A percentile compares a stretch with the other conserved stretches of the same genome.
phyloP scores from a whole-genome alignment of 2,888 invertebrate genomes.

The Pecten maximus region DNA sequence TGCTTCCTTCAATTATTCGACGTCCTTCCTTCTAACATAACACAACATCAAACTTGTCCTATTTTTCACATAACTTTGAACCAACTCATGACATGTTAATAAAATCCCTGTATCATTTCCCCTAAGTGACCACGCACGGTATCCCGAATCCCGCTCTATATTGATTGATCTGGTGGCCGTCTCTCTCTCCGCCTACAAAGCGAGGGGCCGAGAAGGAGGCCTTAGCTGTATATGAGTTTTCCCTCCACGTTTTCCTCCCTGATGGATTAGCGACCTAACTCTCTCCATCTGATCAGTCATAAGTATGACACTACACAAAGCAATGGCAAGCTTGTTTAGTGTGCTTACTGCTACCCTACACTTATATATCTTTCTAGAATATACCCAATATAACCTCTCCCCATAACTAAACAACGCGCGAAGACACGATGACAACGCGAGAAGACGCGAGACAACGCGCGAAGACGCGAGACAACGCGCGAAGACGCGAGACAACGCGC shows the following conservation, averaged over 20 bases:
- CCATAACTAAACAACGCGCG: too few species aligned
- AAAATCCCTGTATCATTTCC: conserved; percentile 26
- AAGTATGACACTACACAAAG: neutral
- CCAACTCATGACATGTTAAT: neutral
- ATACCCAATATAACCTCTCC: neutral
- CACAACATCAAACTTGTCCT: neutral
- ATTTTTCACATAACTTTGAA: neutral
- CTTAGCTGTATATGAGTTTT: neutral
- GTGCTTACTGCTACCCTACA: neutral
- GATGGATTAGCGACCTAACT: conserved; percentile 4
- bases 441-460: too few species aligned
- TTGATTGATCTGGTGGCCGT: conserved; percentile 22
- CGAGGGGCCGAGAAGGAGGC: neutral
- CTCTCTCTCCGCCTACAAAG: neutral
- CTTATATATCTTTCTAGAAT: neutral
- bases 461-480: too few species aligned
- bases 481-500: too few species aligned
- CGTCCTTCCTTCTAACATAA: neutral
- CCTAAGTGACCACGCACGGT: conserved; percentile 16
- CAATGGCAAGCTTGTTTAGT: neutral
- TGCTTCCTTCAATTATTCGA: neutral
- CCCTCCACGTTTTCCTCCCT: conserved; percentile 13
- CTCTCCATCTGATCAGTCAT: neutral
- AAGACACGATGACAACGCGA: too few species aligned
- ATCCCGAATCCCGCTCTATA: neutral